Base-by-base conservation (phyloP, 2,888 invertebrate genomes). In the Torymus texanus region DNA sequence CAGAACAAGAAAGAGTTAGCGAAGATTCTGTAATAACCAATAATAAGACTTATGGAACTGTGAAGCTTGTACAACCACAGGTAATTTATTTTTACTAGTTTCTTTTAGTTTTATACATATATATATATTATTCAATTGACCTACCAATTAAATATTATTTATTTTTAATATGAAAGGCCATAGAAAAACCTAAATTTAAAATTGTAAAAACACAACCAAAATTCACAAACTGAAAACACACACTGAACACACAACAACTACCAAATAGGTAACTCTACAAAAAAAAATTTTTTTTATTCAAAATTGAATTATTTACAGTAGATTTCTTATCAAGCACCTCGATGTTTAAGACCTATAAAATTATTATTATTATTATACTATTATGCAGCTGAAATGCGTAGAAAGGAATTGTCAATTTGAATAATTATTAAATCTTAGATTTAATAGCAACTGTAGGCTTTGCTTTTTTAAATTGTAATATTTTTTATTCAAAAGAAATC, bases 21-120 rank as follows among this genome's bases (percentile, higher is more conserved):
- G 91, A 91, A 77, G 92, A 92, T 81, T 92, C 91, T 82, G 91
- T 92, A 41, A 91, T 92, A 81, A 91, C 93, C 66, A 91, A 93
- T 81, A 93, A 92, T 85, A 92, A 91, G 85, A 92, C 92, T 78
- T 92, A 92, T 84, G 91, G 92, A 75, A 91, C 91, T 81, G 90
- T 92, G 51, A 92, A 91, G 88, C 91, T 90, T 75, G 87, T 89
- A 68, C 91, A 89, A 82, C 90, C 91, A 75, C 90, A 90, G 88
- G 90, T 90, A 80, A 75, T 56, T 41, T 2, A 24, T 13, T 56
- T 65, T 71, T 68, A 63, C 29, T 0, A 14, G 21, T 66, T 68
- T 74, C 24, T 53, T 8, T 61, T 14, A 14, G n/a, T 59, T 65
- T 51, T 12, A 53, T 18, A 16, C 50, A 75, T 18, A 16, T 21